Conservation (phyloP, 2,113 vertebrate genomes). For the Tachysurus vachellii region DNA sequence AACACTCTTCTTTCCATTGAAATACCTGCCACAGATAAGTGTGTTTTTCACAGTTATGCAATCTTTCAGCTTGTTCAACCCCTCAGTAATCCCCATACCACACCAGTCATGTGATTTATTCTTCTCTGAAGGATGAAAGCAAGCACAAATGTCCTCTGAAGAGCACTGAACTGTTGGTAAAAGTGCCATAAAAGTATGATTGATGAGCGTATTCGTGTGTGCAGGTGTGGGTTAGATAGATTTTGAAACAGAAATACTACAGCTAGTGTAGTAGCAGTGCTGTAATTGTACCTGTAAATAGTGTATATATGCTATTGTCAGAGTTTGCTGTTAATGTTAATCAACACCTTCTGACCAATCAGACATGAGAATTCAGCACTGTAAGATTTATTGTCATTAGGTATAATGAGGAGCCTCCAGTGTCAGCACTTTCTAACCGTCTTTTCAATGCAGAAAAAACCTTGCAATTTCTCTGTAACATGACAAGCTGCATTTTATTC, state of each 20-base stretch:
- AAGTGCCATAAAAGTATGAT: constrained; percentile 39
- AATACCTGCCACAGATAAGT: constrained; percentile 46
- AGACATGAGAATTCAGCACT: too few species aligned
- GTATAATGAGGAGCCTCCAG: not conserved
- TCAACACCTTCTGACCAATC: too few species aligned
- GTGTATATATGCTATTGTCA: too few species aligned
- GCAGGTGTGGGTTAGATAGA: constrained; percentile 20
- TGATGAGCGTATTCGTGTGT: constrained; percentile 39
- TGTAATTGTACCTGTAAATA: not conserved
- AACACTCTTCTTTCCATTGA: constrained; percentile 18
- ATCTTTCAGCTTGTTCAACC: constrained; percentile 14
- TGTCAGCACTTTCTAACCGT: not conserved
- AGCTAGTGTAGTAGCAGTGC: not conserved
- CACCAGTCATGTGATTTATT: constrained; percentile 51
- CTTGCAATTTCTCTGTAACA: not conserved
- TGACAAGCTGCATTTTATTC: not conserved
- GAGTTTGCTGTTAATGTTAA: not conserved
- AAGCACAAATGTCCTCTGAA: constrained; percentile 43
- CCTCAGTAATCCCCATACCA: constrained; percentile 31
- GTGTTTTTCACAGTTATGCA: constrained; percentile 39
- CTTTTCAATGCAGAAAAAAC: not conserved
- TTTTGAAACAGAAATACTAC: not conserved
- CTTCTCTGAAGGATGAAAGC: constrained; percentile 49
- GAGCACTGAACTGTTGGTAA: constrained; percentile 40
- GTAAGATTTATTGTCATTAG: too few species aligned